Conservation (phyloP, 2,888 invertebrate species). For the Phengaris arion region DNA sequence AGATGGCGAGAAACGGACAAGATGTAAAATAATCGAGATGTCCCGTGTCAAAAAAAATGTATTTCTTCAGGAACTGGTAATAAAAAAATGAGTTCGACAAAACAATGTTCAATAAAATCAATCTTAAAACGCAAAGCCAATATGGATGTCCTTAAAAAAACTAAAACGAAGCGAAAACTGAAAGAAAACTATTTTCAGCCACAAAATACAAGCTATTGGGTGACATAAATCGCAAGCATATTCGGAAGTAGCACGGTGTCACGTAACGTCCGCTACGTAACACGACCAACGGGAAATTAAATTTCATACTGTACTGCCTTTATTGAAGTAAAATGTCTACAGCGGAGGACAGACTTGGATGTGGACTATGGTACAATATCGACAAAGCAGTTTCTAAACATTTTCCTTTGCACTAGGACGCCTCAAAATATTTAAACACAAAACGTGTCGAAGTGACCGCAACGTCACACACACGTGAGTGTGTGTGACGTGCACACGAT, state of each 20-base stretch:
- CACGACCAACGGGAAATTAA: conserved; percentile 21
- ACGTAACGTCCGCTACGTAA: background rate
- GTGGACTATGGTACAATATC: background rate
- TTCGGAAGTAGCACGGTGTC: background rate
- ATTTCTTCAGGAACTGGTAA: too few relatives aligned
- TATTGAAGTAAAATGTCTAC: background rate
- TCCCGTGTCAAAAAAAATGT: too few relatives aligned
- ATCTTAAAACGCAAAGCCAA: background rate
- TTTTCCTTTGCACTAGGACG: too few relatives aligned
- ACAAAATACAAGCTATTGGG: conserved; percentile 3
- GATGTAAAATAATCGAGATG: too few relatives aligned
- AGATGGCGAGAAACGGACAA: too few relatives aligned
- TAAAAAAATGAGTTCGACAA: background rate
- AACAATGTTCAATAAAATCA: background rate
- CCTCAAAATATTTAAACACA: too few relatives aligned
- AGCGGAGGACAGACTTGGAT: background rate
- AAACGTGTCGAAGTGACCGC: too few relatives aligned
- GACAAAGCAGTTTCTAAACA: background rate
- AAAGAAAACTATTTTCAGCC: conserved; percentile 9
- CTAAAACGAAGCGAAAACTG: background rate
- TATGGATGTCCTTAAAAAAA: background rate
- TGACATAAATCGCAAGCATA: conserved; percentile 14
- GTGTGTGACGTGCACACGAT: too few relatives aligned
- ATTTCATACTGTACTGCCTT: conserved; percentile 11
- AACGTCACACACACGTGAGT: too few relatives aligned